Conservation (phyloP, 1,140 invertebrate species). For the Acromyrmex charruanus region DNA sequence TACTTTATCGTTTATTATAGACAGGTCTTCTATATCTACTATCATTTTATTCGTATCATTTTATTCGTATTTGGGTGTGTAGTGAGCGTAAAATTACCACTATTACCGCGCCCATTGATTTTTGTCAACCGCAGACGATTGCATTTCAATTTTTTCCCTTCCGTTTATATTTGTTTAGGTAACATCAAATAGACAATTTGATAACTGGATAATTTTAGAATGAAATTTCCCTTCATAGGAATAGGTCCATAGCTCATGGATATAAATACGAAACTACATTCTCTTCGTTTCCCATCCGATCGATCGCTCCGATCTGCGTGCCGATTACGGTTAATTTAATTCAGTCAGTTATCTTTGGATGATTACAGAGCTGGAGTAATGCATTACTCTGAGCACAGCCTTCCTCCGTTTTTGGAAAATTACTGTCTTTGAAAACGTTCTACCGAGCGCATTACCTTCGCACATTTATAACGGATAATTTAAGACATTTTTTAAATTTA, state of each 20-base stretch:
- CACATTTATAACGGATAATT: conserved; percentile 17
- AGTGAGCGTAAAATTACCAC: conserved; percentile 13
- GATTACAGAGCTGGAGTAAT: conserved; percentile 75
- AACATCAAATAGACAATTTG: background rate
- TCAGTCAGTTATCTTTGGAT: conserved; percentile 82
- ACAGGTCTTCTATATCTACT: background rate
- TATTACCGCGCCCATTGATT: background rate
- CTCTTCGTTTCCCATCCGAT: conserved; percentile 69
- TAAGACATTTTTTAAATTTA: conserved; percentile 25
- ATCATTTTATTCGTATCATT: background rate
- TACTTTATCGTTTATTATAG: conserved; percentile 5
- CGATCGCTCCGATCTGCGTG: conserved; percentile 69
- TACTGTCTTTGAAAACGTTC: conserved; percentile 17
- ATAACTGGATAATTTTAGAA: conserved; percentile 18
- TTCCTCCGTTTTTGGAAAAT: conserved; percentile 56
- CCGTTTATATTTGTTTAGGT: background rate
- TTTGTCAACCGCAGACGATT: background rate
- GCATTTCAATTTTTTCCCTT: background rate
- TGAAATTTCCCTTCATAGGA: background rate
- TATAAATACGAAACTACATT: conserved; percentile 76
- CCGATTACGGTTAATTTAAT: conserved; percentile 84
- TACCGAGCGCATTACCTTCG: conserved; percentile 18
- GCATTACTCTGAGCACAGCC: conserved; percentile 31
- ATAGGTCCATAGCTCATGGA: conserved; percentile 34
- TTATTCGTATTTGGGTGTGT: background rate